Evolutionary conservation across 2,113 vertebrate species (phyloP).

Genomic region (Vireo altiloquus): DNA sequence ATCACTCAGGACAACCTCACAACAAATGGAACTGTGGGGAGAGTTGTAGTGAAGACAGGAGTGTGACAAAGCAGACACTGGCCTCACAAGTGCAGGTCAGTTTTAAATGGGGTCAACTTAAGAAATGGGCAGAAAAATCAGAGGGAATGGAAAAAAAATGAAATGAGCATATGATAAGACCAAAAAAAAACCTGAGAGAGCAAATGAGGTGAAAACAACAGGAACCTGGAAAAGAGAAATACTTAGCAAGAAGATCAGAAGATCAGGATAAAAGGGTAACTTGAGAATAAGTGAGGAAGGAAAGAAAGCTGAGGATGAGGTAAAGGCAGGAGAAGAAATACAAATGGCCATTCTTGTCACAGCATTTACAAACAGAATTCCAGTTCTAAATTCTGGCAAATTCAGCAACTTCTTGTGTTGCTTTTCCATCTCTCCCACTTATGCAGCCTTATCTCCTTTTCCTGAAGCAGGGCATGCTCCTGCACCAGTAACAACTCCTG

Average conservation of each 20-base stretch:
- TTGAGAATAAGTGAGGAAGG: background rate
- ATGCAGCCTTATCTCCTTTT: background rate
- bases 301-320: background rate
- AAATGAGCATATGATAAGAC: background rate
- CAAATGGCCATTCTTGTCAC: background rate
- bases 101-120: background rate
- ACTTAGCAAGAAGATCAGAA: background rate
- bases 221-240: background rate
- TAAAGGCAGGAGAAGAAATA: background rate
- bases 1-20: accelerated
- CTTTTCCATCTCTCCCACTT: background rate
- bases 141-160: background rate
- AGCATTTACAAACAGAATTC: background rate
- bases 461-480: background rate
- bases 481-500: background rate
- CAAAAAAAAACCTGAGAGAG: background rate
- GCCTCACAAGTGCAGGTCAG: background rate
- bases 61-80: background rate
- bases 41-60: background rate
- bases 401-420: background rate
- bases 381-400: background rate
- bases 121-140: background rate
- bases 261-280: background rate
- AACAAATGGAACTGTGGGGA: background rate
- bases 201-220: background rate